Base-by-base conservation (phyloP, 2,888 invertebrate species). In the Rhyacophila evoluta region DNA sequence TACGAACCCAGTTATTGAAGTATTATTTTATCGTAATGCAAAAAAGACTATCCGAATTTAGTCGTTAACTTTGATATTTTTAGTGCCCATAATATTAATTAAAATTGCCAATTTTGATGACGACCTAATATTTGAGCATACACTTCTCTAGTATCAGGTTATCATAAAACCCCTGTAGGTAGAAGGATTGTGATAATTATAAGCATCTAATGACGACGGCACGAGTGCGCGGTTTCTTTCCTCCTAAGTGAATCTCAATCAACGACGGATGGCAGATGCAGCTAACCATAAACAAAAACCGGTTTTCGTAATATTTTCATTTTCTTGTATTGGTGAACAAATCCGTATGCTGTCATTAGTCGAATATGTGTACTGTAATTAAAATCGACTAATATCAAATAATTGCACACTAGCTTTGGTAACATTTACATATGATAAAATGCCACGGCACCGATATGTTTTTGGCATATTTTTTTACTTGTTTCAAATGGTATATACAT, bases 201-300 rank as follows among this genome's bases (percentile, higher is more conserved):
- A 19, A 15, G 15, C 55, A 8, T 55, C 55, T 55, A 55, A 55
- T 55, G 55, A 19, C 55, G 19, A 19, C 19, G 10, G 55, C 55
- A 55, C 55, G 55, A 55, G 55, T 55, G 19, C 55, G 55, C 55
- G 19, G 55, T 19, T 55, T 55, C 55, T 55, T 55, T 55, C 15
- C n/a, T n/a, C n/a, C 55, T 55, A 55, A 55, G 55, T 55, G 55
- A 55, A 55, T 55, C 55, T 25, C 55, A 19, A 55, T 55, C 55
- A 55, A 55, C 19, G 55, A 19, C 55, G 55, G 55, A 55, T 19
- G 55, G 55, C 55, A 55, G 55, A 55, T 55, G 55, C 55, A 55
- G 55, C 55, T 10, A 55, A 19, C 55, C 55, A 19, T 19, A 55
- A 4, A 6, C 6, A 33, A 19, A 19, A 55, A 55, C 55, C 55